Evolutionary conservation across 1,140 invertebrate species (phyloP).

Genomic region (Caerostris darwini): DNA sequence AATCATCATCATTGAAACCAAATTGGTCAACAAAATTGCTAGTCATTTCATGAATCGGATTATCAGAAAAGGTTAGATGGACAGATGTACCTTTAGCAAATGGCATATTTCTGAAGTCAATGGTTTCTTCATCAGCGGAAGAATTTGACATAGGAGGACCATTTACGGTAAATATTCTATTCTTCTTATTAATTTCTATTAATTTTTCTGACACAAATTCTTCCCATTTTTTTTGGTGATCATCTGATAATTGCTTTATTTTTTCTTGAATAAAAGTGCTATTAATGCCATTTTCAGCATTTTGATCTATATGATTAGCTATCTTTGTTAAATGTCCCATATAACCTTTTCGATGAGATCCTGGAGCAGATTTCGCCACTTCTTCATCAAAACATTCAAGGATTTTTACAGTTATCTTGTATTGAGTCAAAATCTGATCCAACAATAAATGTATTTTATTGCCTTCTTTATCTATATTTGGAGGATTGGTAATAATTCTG

Average conservation of each 20-base stretch:
- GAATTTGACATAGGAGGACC: conserved; percentile 82
- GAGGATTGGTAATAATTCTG: conserved; percentile 85
- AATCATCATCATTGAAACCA: conserved; percentile 87
- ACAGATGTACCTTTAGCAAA: conserved; percentile 84
- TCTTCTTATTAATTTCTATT: conserved; percentile 85
- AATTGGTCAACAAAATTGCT: conserved; percentile 86
- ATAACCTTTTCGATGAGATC: conserved; percentile 86
- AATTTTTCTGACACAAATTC: conserved; percentile 85
- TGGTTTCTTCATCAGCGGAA: conserved; percentile 84
- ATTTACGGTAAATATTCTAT: conserved; percentile 83
- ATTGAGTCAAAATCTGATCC: conserved; percentile 85
- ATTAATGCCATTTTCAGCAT: conserved; percentile 82
- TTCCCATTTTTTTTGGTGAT: conserved; percentile 85
- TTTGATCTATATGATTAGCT: conserved; percentile 85
- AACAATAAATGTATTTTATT: conserved; percentile 82
- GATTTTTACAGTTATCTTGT: conserved; percentile 86
- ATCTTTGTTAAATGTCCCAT: conserved; percentile 91
- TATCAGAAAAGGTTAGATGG: conserved; percentile 85
- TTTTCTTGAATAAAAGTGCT: conserved; percentile 81
- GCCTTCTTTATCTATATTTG: conserved; percentile 80
- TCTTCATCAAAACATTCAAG: conserved; percentile 86
- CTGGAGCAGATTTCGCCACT: conserved; percentile 80
- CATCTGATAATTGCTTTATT: conserved; percentile 84
- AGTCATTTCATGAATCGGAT: conserved; percentile 85
- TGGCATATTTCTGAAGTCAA: conserved; percentile 84